phyloP scores from a whole-genome alignment of 2,888 invertebrate species.

The Drosophila bunnanda region DNA sequence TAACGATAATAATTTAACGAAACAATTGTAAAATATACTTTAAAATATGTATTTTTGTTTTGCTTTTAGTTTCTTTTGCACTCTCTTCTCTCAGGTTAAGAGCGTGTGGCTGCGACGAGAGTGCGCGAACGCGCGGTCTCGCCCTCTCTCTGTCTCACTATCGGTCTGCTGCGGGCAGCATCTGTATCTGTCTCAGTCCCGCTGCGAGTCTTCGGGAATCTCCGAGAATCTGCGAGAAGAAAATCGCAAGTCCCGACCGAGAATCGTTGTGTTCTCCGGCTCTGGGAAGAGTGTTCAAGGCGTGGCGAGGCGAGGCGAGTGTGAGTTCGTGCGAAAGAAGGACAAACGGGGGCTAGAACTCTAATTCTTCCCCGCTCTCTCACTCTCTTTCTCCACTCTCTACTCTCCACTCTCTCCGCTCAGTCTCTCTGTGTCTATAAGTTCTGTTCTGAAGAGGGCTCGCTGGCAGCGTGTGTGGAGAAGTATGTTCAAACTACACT shows the following conservation, averaged over 20 bases:
- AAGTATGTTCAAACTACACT: slow-evolving; percentile 77
- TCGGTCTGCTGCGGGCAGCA: slow-evolving; percentile 29
- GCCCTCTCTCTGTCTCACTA: slow-evolving; percentile 41
- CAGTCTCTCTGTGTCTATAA: slow-evolving; percentile 56
- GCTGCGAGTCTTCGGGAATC: slow-evolving; percentile 29
- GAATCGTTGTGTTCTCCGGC: slow-evolving; percentile 32
- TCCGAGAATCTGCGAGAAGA: slow-evolving; percentile 28
- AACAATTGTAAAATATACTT: slow-evolving; percentile 37
- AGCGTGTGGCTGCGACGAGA: slow-evolving; percentile 50
- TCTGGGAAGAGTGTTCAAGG: slow-evolving; percentile 40
- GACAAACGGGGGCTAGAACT: slow-evolving; percentile 38
- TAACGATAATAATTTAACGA: slow-evolving; percentile 30
- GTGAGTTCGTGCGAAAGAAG: slow-evolving; percentile 49
- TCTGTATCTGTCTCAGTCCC: slow-evolving; percentile 34
- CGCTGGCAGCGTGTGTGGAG: slow-evolving; percentile 79
- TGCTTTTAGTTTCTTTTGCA: slow-evolving; percentile 76
- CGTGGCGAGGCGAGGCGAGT: slow-evolving; percentile 47
- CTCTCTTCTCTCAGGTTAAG: slow-evolving; percentile 76
- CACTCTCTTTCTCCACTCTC: slow-evolving; percentile 35
- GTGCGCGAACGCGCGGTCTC: slow-evolving; percentile 28
- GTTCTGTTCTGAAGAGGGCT: slow-evolving; percentile 68
- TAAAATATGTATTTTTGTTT: slow-evolving; percentile 50
- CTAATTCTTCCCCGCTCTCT: slow-evolving; percentile 30
- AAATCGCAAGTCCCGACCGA: slow-evolving; percentile 22
- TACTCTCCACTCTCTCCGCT: slow-evolving; percentile 48